Evolutionary conservation across 2,113 vertebrate genomes (phyloP), one percentile per base, ranked within the genome.

Genomic region (Eleginops maclovinus): DNA sequence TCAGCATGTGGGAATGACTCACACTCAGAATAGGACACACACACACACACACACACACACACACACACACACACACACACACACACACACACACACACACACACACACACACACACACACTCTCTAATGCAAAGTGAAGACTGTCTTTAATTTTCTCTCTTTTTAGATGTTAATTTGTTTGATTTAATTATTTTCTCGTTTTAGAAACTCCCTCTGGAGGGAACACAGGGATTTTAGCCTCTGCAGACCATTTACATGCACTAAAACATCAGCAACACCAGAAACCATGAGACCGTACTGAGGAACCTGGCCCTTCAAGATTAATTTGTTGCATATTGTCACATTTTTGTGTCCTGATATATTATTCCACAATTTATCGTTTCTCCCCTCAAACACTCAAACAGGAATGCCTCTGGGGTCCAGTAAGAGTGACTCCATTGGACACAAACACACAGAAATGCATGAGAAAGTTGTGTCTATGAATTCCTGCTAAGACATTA

Each of bases 11-110:
- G n/a, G n/a, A n/a, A n/a, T n/a, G n/a, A n/a, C n/a, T n/a, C n/a
- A n/a, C n/a, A n/a, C 41, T 46, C 40, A 92, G 90, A 93, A 94
- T 85, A 44, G 55, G 91, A 66, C 64, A 64, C 68, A 55, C 62
- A 72, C 50, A 54, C 31, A 49, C 28, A 75, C 24, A 49, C 50
- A 43, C 16, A n/a, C n/a, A 46, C 50, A 16, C 14, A 28, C 13
- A 54, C 24, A n/a, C 26, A 22, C 50, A 49, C 46, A 56, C 65
- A 58, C 31, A 74, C 50, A 54, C 31, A 54, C 28, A 75, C 22
- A 56, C 50, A 43, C 15, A 26, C n/a, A 46, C 50, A 21, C 14
- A 28, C 13, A 54, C 24, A n/a, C 24, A 22, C 50, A 49, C 46
- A 56, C 65, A 58, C 31, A 31, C 31, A 31, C 31, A 31, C 31